A percentile compares a stretch with the other conserved stretches of the same genome.
Conservation (phyloP, 2,113 vertebrate genomes). For the Podilymbus podiceps region DNA sequence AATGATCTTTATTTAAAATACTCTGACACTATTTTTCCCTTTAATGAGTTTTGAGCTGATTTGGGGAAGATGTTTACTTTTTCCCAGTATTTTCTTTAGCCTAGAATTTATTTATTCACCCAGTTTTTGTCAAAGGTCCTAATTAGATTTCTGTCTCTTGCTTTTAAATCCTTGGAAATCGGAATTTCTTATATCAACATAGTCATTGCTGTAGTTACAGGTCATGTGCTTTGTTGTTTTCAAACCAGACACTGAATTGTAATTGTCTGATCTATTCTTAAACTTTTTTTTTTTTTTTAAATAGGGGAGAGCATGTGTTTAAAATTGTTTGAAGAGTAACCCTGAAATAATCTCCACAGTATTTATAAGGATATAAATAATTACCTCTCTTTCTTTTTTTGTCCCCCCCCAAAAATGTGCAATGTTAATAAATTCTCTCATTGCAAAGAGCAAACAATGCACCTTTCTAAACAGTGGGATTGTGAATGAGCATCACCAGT, state of each 20-base stretch:
- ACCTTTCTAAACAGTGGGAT: not conserved
- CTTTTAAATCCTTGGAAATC: conserved; percentile 39
- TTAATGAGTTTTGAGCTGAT: not conserved
- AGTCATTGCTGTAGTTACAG: conserved; percentile 36
- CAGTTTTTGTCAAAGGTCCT: conserved; percentile 3
- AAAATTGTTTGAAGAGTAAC: not conserved
- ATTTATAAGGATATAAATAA: not conserved
- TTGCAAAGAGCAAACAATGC: conserved; percentile 20
- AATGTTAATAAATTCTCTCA: not conserved
- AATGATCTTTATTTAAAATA: not conserved
- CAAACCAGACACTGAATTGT: not conserved
- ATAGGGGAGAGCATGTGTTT: no score
- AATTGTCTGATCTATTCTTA: not conserved
- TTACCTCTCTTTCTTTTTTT: not conserved
- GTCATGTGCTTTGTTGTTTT: conserved; percentile 12
- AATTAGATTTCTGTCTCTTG: conserved; percentile 20
- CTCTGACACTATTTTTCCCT: not conserved
- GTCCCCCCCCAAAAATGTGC: not conserved
- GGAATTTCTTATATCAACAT: conserved; percentile 39
- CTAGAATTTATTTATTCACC: conserved; percentile 41
- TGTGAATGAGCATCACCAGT: not conserved
- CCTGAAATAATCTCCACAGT: not conserved
- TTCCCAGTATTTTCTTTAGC: not conserved
- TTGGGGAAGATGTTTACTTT: conserved; percentile 17
- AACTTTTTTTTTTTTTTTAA: not conserved